Conservation (phyloP, 2,113 vertebrate species). For the Reinhardtius hippoglossoides region DNA sequence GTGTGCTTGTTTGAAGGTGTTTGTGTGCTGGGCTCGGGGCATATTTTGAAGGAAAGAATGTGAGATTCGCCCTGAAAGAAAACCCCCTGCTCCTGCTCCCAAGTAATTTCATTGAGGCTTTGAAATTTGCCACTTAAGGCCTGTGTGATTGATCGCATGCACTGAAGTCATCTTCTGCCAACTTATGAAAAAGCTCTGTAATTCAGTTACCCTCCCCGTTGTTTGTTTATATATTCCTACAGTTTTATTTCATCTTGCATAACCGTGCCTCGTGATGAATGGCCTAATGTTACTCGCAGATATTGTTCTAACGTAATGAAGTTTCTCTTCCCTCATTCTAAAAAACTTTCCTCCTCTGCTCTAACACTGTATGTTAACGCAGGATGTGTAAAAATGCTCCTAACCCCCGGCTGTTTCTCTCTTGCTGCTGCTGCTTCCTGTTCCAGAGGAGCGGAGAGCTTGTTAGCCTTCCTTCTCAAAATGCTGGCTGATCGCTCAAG, state of each 20-base stretch:
- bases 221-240: conserved; percentile 76
- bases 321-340: conserved; percentile 54
- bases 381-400: conserved; percentile 30
- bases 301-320: conserved; percentile 74
- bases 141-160: conserved; percentile 77
- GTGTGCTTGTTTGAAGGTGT: conserved; percentile 11
- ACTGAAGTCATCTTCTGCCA: conserved; percentile 64
- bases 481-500: conserved; percentile 82
- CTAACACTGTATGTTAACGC: conserved; percentile 38
- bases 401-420: conserved; percentile 65
- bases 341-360: conserved; percentile 61
- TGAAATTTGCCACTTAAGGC: conserved; percentile 68
- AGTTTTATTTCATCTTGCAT: conserved; percentile 71
- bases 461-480: conserved; percentile 81
- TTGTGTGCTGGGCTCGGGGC: conserved; percentile 13
- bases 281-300: conserved; percentile 72
- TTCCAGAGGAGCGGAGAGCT: conserved; percentile 82
- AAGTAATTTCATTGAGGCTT: conserved; percentile 70
- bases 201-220: conserved; percentile 68
- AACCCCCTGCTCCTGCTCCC: conserved; percentile 30
- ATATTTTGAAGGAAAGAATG: conserved; percentile 40
- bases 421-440: conserved; percentile 59
- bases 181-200: conserved; percentile 78
- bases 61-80: conserved; percentile 45
- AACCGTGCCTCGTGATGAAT: conserved; percentile 73